Evolutionary conservation across 2,113 vertebrate species (phyloP).

Genomic region (Lasiurus borealis): DNA sequence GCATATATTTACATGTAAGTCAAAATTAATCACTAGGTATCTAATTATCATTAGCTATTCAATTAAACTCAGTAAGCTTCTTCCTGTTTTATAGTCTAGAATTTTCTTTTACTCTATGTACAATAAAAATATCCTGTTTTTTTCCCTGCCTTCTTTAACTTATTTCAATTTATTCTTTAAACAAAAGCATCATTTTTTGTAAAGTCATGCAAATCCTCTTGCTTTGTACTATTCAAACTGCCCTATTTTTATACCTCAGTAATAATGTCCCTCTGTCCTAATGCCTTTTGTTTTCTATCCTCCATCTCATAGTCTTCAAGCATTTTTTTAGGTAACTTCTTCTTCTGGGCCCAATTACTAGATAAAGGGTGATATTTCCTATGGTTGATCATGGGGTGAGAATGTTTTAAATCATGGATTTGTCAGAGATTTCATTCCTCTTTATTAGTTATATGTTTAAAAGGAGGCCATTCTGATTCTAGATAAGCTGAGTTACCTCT

Average conservation of each 20-base stretch:
- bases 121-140: neutral
- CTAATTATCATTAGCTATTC: neutral
- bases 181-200: neutral
- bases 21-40: neutral
- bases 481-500: neutral
- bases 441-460: neutral
- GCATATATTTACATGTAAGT: neutral
- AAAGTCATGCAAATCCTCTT: neutral
- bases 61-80: neutral
- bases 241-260: neutral
- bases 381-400: neutral
- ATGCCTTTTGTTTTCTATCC: neutral
- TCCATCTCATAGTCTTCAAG: neutral
- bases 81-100: neutral
- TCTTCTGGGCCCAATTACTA: neutral
- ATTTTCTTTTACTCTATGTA: neutral
- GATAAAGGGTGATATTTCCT: neutral
- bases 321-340: neutral
- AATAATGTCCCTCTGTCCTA: neutral
- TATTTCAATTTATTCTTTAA: neutral
- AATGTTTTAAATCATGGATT: neutral
- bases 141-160: neutral
- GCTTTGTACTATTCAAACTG: neutral
- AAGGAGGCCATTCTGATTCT: neutral
- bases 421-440: neutral